Evolutionary conservation across 2,113 vertebrate species (phyloP).

Genomic region (Athene cunicularia): DNA sequence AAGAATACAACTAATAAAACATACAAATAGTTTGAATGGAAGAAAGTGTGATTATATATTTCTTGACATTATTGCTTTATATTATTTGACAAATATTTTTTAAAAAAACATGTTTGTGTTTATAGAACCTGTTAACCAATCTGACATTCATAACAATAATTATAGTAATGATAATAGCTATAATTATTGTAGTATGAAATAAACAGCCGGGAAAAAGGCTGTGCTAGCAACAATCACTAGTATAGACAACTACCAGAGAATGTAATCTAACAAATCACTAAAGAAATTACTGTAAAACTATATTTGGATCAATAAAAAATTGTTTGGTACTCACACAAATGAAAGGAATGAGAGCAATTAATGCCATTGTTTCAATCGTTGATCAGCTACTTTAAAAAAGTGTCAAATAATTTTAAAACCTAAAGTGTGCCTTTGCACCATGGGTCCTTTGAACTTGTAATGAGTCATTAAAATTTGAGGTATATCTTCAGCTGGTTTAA

Average conservation of each 20-base stretch:
- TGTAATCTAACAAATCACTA: background rate
- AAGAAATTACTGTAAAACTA: background rate
- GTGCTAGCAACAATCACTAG: background rate
- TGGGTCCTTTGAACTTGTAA: background rate
- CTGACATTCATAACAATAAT: background rate
- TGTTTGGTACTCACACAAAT: background rate
- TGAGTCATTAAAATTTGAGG: background rate
- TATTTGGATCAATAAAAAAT: slow-evolving; percentile 35
- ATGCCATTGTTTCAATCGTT: background rate
- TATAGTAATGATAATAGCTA: slow-evolving; percentile 31
- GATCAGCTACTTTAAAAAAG: background rate
- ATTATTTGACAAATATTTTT: background rate
- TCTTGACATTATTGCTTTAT: background rate
- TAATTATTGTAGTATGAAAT: slow-evolving; percentile 41
- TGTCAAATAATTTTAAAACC: background rate
- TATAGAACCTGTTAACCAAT: slow-evolving; percentile 31
- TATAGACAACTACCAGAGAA: background rate
- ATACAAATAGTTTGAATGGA: background rate
- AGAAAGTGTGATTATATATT: background rate
- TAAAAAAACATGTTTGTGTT: background rate
- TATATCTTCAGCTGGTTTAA: background rate
- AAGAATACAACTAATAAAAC: background rate
- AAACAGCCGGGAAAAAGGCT: background rate
- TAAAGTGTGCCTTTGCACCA: background rate
- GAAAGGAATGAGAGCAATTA: background rate